Evolutionary conservation across 2,888 invertebrate species (phyloP).

Genomic region (Prionchulus punctatus): DNA sequence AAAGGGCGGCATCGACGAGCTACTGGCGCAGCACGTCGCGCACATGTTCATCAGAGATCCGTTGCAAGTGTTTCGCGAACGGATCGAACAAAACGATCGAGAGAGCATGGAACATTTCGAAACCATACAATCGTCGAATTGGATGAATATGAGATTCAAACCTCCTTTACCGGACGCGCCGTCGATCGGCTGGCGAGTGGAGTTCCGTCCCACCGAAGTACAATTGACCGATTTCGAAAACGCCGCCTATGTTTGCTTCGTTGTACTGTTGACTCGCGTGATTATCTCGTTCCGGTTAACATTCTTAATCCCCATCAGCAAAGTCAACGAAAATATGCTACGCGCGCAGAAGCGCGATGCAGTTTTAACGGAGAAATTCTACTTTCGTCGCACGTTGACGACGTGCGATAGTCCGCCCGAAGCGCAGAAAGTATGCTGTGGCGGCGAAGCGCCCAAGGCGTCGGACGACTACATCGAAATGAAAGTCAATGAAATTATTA

Average conservation of each 20-base stretch:
- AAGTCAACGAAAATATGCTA: slow-evolving; percentile 93
- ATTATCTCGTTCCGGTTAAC: slow-evolving; percentile 88
- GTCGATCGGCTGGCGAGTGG: slow-evolving; percentile 90
- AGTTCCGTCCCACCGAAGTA: slow-evolving; percentile 94
- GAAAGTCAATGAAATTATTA: slow-evolving; percentile 89
- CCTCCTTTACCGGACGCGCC: slow-evolving; percentile 81
- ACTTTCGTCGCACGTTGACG: slow-evolving; percentile 63
- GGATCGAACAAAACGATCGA: slow-evolving; percentile 75
- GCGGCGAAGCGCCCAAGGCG: not conserved
- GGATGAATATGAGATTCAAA: slow-evolving; percentile 52
- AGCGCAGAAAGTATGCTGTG: slow-evolving; percentile 8
- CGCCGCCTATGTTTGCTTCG: slow-evolving; percentile 92
- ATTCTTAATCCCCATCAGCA: slow-evolving; percentile 90
- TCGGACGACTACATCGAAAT: slow-evolving; percentile 46
- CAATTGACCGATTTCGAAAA: slow-evolving; percentile 99
- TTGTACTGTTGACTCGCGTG: slow-evolving; percentile 77
- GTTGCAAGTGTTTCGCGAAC: slow-evolving; percentile 66
- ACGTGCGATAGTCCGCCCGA: slow-evolving; percentile 14
- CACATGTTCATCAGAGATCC: slow-evolving; percentile 96
- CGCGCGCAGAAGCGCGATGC: slow-evolving; percentile 82
- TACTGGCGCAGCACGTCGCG: slow-evolving; percentile 83
- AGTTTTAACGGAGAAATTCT: slow-evolving; percentile 63
- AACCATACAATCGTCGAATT: slow-evolving; percentile 35
- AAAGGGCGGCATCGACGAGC: slow-evolving; percentile 74
- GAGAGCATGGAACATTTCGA: slow-evolving; percentile 97